Evolutionary conservation across 2,888 invertebrate species (phyloP).

Genomic region (Mesorhabditis spiculigera): DNA sequence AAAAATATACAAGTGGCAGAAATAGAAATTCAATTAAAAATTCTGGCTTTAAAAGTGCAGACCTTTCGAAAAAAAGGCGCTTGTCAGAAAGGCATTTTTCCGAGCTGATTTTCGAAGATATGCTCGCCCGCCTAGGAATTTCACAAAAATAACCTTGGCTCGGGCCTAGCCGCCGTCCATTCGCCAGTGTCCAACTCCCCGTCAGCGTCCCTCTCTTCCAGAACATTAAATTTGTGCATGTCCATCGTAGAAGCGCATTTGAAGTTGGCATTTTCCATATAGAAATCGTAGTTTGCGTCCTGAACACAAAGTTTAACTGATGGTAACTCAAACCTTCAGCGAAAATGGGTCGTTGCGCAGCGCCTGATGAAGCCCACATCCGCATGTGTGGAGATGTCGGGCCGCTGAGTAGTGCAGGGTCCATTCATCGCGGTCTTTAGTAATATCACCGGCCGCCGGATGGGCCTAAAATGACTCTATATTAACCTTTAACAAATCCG

Average conservation of each 20-base stretch:
- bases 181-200: too few relatives aligned
- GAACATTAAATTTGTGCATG: slow-evolving; percentile 73
- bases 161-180: background rate
- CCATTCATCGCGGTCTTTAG: slow-evolving; percentile 22
- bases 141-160: background rate
- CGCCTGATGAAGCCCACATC: slow-evolving; percentile 84
- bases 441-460: slow-evolving; percentile 25
- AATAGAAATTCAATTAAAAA: too few relatives aligned
- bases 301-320: too few relatives aligned
- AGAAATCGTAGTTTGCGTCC: slow-evolving; percentile 86
- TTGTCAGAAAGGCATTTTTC: too few relatives aligned
- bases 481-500: background rate
- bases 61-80: too few relatives aligned
- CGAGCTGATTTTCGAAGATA: too few relatives aligned
- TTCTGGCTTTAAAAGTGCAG: too few relatives aligned
- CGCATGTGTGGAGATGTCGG: slow-evolving; percentile 74
- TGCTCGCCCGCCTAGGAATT: too few relatives aligned
- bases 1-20: too few relatives aligned
- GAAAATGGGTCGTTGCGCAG: slow-evolving; percentile 87
- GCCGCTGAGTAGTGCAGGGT: slow-evolving; percentile 18
- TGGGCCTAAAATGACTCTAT: slow-evolving; percentile 23
- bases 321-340: slow-evolving; percentile 64
- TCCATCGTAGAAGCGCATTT: slow-evolving; percentile 71
- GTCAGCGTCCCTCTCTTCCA: slow-evolving; percentile 59
- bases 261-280: slow-evolving; percentile 71